A percentile compares a stretch with the other conserved stretches of the same genome.
Evolutionary conservation across 2,797 vertebrate genomes (phyloP).

Genomic region (Thaleichthys pacificus): DNA sequence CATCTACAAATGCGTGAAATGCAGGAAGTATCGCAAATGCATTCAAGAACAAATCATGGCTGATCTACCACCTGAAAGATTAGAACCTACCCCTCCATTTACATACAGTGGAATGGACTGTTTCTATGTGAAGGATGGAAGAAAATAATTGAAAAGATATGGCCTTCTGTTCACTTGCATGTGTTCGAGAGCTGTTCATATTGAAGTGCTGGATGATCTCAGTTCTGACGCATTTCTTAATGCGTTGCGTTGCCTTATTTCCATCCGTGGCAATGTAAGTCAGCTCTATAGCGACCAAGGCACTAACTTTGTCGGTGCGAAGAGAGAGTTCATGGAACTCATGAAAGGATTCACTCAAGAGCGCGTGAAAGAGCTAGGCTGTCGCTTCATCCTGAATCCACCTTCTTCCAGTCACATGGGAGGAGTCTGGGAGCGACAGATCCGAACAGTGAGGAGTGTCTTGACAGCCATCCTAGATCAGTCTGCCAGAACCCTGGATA

Average conservation of each 20-base stretch:
- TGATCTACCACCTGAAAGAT: constrained; percentile 19
- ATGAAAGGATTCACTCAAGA: constrained; percentile 1
- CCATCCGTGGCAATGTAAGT: constrained; percentile 30
- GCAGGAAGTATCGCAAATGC: constrained; percentile 13
- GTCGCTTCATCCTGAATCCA: constrained; percentile 35
- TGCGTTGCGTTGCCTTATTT: constrained; percentile 20
- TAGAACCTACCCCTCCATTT: constrained; percentile 16
- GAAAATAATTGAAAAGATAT: constrained; percentile 23
- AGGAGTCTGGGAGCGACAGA: constrained; percentile 5
- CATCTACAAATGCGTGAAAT: constrained; percentile 2
- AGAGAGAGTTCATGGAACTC: constrained; percentile 19
- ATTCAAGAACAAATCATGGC: constrained; percentile 24
- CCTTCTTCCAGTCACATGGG: neutral
- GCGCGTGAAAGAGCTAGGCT: constrained; percentile 27
- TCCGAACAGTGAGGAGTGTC: constrained; percentile 6
- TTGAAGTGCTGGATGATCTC: neutral
- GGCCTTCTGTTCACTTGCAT: constrained; percentile 20
- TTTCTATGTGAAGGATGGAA: constrained; percentile 15
- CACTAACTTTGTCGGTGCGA: constrained; percentile 38
- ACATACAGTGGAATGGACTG: no score
- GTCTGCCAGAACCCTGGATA: neutral
- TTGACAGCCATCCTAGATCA: constrained; percentile 3
- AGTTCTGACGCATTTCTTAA: constrained; percentile 19
- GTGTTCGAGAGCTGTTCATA: neutral
- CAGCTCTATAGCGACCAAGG: constrained; percentile 40